These are phyloP conservation scores for Ranitomeya variabilis DNA, from an alignment of 2,113 vertebrate species.

Conservation along the genomic window DNA sequence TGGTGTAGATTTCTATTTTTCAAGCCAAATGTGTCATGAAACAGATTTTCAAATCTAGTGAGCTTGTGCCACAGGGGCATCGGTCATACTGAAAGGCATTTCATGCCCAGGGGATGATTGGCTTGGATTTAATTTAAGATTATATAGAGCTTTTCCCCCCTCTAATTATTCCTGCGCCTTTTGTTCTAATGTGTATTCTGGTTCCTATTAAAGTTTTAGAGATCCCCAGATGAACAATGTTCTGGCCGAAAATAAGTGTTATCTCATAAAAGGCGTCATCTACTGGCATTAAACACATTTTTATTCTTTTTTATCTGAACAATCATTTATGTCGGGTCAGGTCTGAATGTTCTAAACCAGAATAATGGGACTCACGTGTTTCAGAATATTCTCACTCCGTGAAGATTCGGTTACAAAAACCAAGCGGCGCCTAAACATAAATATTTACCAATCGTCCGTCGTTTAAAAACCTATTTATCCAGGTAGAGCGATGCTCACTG, in stretches of 20 bases:
- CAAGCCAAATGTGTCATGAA: not conserved
- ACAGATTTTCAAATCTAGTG: not conserved
- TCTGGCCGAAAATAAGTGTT: not conserved
- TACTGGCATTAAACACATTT: not conserved
- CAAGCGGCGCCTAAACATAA: too few species aligned
- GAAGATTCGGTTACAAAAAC: not conserved
- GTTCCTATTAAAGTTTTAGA: not conserved
- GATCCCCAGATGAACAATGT: not conserved
- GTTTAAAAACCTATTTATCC: too few species aligned
- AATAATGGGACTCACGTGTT: not conserved
- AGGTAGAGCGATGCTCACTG: too few species aligned
- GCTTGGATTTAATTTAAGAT: slow-evolving; percentile 24
- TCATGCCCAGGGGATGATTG: slow-evolving; percentile 4
- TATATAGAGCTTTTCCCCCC: not conserved
- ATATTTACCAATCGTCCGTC: too few species aligned
- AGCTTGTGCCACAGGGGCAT: not conserved
- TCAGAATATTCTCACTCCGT: not conserved
- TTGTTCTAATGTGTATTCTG: not conserved
- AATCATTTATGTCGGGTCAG: not conserved
- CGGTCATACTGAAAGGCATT: not conserved
- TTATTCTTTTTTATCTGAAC: not conserved
- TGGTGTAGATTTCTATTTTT: not conserved
- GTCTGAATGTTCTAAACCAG: not conserved
- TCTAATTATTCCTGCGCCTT: not conserved
- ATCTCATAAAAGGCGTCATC: not conserved